phyloP scores from a whole-genome alignment of 2,888 invertebrate species.

The Noctua comes region DNA sequence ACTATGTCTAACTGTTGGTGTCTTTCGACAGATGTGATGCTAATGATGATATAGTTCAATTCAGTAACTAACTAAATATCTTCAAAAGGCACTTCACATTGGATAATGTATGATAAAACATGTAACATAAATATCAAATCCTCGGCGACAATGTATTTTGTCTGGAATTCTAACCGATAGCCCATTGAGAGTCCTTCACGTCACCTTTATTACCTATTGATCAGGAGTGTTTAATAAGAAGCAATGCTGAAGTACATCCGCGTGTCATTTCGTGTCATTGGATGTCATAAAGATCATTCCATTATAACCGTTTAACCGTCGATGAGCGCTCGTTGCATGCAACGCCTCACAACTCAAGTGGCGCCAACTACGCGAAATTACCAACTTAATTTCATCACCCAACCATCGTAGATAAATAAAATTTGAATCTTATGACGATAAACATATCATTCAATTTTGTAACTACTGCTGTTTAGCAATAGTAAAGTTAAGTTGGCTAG shows the following conservation, averaged over 20 bases:
- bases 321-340: constrained; percentile 74
- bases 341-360: constrained; percentile 75
- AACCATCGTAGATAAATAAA: constrained; percentile 8
- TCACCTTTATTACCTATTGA: constrained; percentile 56
- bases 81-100: not conserved
- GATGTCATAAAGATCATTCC: constrained; percentile 73
- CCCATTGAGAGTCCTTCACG: constrained; percentile 43
- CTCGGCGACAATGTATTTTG: constrained; percentile 22
- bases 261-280: constrained; percentile 62
- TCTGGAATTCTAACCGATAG: constrained; percentile 18
- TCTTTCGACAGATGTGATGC: not conserved
- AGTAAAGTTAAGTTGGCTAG: constrained; percentile 64
- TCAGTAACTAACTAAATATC: not conserved
- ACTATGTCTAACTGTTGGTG: not conserved
- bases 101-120: not conserved
- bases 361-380: constrained; percentile 80
- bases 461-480: constrained; percentile 13
- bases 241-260: constrained; percentile 60
- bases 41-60: not conserved
- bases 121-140: not conserved
- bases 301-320: constrained; percentile 73
- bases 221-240: constrained; percentile 56
- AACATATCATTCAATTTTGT: constrained; percentile 50
- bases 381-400: constrained; percentile 67
- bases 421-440: constrained; percentile 44